Percentiles rank a stretch among this genome's conserved stretches.
These are phyloP conservation scores for Psammodynastes pulverulentus DNA, from an alignment of 2,113 vertebrate species.

Conservation along the genomic window DNA sequence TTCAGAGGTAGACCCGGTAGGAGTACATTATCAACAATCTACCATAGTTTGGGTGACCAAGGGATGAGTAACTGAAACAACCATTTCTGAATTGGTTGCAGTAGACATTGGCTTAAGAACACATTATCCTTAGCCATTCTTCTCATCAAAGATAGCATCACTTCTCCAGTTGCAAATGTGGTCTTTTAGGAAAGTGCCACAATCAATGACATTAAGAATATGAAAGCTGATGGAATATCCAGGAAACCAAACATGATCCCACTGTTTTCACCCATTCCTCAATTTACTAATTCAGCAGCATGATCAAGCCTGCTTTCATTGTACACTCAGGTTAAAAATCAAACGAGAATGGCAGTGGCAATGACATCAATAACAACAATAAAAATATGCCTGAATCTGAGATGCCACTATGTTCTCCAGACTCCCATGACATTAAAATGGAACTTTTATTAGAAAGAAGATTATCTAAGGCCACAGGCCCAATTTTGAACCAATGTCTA, in stretches of 20 bases:
- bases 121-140: background rate
- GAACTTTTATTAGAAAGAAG: background rate
- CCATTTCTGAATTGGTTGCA: background rate
- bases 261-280: background rate
- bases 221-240: background rate
- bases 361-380: background rate
- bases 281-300: background rate
- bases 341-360: background rate
- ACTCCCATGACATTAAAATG: background rate
- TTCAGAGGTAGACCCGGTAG: background rate
- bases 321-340: background rate
- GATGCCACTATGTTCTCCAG: background rate
- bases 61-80: background rate
- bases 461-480: background rate
- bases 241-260: background rate
- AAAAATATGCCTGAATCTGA: background rate
- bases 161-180: background rate
- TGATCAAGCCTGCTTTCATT: background rate
- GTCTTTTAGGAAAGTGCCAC: background rate
- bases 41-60: background rate
- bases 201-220: background rate
- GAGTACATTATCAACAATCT: background rate
- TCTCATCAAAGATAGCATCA: background rate
- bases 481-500: background rate
- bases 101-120: background rate